Base-by-base conservation (phyloP, 2,797 vertebrate species). In the Tamandua tetradactyla region DNA sequence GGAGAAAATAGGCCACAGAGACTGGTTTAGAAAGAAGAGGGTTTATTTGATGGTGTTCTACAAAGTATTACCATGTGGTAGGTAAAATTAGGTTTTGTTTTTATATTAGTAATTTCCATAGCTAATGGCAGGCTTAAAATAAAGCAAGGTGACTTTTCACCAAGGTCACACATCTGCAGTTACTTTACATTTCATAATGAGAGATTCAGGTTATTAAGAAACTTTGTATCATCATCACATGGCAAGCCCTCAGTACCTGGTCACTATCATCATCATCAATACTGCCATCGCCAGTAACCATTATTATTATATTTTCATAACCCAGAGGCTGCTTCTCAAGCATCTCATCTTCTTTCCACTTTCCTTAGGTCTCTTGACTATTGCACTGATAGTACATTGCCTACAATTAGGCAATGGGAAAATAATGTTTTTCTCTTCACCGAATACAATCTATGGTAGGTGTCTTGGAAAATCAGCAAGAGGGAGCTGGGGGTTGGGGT, bases 111-210 rank as follows among this genome's bases (percentile, higher is more conserved):
- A 44, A 30, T 85, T 87, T 86, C 85, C 49, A 35, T 68, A 90
- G 44, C 32, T 87, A 94, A 49, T 57, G n/a, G 35, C 84, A 62
- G 7, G 27, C n/a, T 82, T 96, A 71, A 61, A 92, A 86, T 59
- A 94, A 94, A 93, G 62, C 23, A 55, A 78, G 23, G 44, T 49
- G 23, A 18, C 92, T 25, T 94, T 97, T 94, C n/a, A 87, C 40
- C 7, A 91, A 85, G 22, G 57, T 44, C 30, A 71, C 11, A 40
- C 18, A 86, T 59, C 72, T 92, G 30, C 0, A 37, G 40, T 47
- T 68, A 55, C 23, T 85, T 37, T 76, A 88, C 23, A 47, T 79
- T 83, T 81, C 11, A 37, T 75, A 49, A 59, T n/a, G 18, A 59
- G 9, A 11, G 42, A 66, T 62, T 87, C 76, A 68, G 88, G 69